Percentiles rank a stretch among this genome's conserved stretches.
These are phyloP conservation scores for Norana najaformis DNA, from an alignment of 2,888 invertebrate genomes.

Conservation along the genomic window DNA sequence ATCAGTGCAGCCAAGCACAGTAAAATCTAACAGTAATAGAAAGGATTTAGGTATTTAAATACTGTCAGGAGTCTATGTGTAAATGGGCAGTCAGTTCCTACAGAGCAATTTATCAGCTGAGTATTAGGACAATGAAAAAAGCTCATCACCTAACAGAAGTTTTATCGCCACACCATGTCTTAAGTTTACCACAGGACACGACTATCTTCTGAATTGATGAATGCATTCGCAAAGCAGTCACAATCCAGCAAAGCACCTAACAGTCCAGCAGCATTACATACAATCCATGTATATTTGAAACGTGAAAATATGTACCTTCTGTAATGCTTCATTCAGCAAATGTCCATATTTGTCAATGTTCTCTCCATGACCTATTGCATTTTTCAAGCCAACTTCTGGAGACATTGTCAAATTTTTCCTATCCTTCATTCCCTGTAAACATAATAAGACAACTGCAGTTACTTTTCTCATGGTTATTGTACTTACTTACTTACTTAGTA, in stretches of 20 bases:
- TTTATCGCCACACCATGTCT: too few relatives aligned
- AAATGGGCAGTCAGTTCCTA: not conserved
- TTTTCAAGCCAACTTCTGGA: conserved; percentile 66
- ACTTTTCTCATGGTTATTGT: not conserved
- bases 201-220: not conserved
- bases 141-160: too few relatives aligned
- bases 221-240: not conserved
- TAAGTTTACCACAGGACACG: not conserved
- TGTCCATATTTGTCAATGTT: conserved; percentile 68
- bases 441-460: not conserved
- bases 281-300: not conserved
- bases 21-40: not conserved
- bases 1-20: not conserved
- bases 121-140: not conserved
- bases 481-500: too few relatives aligned
- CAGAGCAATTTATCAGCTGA: not conserved
- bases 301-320: conserved; percentile 52
- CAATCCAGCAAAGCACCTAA: not conserved
- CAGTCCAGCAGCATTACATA: not conserved
- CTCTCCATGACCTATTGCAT: conserved; percentile 59
- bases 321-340: conserved; percentile 70
- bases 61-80: not conserved
- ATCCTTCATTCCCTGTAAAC: conserved; percentile 65
- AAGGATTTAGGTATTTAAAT: not conserved
- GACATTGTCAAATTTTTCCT: conserved; percentile 65